These are phyloP conservation scores for Gortyna flavago DNA, from an alignment of 2,888 invertebrate species.

Conservation along the genomic window DNA sequence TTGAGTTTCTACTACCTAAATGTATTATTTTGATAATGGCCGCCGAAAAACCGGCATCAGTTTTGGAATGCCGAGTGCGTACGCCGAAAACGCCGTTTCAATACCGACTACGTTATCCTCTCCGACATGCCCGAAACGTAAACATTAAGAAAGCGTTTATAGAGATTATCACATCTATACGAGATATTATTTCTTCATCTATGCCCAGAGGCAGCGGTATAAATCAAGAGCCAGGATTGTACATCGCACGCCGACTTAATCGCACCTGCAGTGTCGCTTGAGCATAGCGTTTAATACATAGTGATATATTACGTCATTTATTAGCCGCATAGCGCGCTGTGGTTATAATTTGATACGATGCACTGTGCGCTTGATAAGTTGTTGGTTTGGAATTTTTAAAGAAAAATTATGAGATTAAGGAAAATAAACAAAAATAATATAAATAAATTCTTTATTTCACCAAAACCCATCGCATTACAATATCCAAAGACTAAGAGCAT, in stretches of 20 bases:
- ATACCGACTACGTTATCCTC: background rate
- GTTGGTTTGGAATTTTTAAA: background rate
- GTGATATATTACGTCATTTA: constrained; percentile 84
- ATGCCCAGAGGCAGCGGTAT: constrained; percentile 64
- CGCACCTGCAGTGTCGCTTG: constrained; percentile 78
- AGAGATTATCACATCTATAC: background rate
- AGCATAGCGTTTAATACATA: constrained; percentile 78
- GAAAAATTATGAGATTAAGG: background rate
- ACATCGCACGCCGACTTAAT: constrained; percentile 67
- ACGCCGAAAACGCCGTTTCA: background rate
- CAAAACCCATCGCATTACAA: too few species aligned
- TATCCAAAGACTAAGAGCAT: too few species aligned
- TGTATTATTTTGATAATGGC: background rate
- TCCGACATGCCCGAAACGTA: background rate
- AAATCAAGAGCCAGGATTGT: constrained; percentile 76
- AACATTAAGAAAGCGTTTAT: background rate
- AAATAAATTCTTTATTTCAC: too few species aligned
- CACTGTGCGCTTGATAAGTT: constrained; percentile 16
- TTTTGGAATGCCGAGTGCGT: background rate
- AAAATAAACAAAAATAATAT: too few species aligned
- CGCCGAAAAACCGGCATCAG: background rate
- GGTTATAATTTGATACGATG: constrained; percentile 58
- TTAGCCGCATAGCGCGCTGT: constrained; percentile 69
- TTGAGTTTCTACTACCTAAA: background rate
- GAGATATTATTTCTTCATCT: constrained; percentile 24